A percentile compares a stretch with the other conserved stretches of the same genome.
These are phyloP conservation scores for Drosophila setifemur DNA, from an alignment of 1,140 invertebrate genomes.

Conservation along the genomic window DNA sequence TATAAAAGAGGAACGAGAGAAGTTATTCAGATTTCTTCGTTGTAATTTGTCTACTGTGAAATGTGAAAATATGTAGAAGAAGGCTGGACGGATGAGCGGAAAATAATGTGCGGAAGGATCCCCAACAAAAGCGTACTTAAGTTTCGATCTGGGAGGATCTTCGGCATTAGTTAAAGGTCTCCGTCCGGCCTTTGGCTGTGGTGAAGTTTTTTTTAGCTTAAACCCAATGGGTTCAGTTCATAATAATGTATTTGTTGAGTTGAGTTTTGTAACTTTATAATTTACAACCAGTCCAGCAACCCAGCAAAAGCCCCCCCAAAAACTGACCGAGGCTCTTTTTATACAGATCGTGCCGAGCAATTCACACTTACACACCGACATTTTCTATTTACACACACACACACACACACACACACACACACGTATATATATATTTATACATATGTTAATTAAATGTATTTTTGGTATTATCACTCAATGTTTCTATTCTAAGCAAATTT, in stretches of 20 bases:
- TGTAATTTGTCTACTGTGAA: slow-evolving; percentile 33
- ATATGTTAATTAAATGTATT: slow-evolving; percentile 70
- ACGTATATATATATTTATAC: slow-evolving; percentile 56
- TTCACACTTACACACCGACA: slow-evolving; percentile 36
- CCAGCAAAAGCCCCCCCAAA: slow-evolving; percentile 5
- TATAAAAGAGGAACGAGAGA: slow-evolving; percentile 1
- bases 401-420: slow-evolving; percentile 34
- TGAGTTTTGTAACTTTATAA: slow-evolving; percentile 66
- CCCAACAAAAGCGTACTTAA: slow-evolving; percentile 51
- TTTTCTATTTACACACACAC: slow-evolving; percentile 41
- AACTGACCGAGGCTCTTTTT: slow-evolving; percentile 36
- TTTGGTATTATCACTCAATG: slow-evolving; percentile 75
- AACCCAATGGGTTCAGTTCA: slow-evolving; percentile 70
- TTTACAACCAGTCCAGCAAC: slow-evolving; percentile 42
- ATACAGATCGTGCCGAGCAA: slow-evolving; percentile 37
- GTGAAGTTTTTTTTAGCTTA: slow-evolving; percentile 41
- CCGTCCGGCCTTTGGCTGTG: slow-evolving; percentile 30
- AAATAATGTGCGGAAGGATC: neutral
- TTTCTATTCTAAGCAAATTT: slow-evolving; percentile 63
- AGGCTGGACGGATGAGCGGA: slow-evolving; percentile 1
- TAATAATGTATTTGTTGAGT: slow-evolving; percentile 67
- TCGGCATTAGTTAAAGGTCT: neutral
- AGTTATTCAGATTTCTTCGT: slow-evolving; percentile 28
- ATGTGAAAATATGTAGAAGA: slow-evolving; percentile 30
- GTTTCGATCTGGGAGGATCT: neutral